phyloP scores from a whole-genome alignment of 2,797 vertebrate genomes.

The Epinephelus awoara region DNA sequence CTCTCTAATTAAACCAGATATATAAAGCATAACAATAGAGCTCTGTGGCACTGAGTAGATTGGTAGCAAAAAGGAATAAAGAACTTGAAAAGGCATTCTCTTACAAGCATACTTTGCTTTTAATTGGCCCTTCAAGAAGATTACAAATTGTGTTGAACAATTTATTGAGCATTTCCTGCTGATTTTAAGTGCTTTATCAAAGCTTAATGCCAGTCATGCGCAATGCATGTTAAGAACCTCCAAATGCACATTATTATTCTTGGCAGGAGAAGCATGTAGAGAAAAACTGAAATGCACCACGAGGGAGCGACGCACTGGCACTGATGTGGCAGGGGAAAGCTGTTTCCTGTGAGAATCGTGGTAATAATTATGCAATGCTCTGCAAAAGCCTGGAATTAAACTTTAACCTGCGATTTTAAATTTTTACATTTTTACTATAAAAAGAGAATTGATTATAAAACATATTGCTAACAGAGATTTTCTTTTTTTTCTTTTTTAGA shows the following conservation, averaged over 20 bases:
- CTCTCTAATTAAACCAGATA: not conserved
- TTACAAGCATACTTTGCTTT: slow-evolving; percentile 12
- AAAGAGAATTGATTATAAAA: too few relatives aligned
- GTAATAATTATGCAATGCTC: not conserved
- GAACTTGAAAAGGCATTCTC: not conserved
- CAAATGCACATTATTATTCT: slow-evolving; percentile 17
- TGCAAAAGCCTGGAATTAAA: slow-evolving; percentile 5
- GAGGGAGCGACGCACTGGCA: slow-evolving; percentile 4
- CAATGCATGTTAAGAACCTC: slow-evolving; percentile 5
- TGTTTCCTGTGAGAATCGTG: not conserved
- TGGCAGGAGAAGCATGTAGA: not conserved
- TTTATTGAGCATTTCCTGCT: not conserved
- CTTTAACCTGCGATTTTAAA: not conserved
- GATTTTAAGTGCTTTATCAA: slow-evolving; percentile 21
- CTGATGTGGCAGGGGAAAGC: slow-evolving; percentile 4
- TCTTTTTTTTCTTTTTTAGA: too few relatives aligned
- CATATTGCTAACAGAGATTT: too few relatives aligned
- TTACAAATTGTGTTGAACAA: slow-evolving; percentile 11
- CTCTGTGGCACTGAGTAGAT: not conserved
- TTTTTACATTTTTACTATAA: not conserved
- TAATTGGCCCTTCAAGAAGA: slow-evolving; percentile 9
- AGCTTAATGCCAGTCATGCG: slow-evolving; percentile 7
- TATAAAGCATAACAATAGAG: slow-evolving; percentile 5
- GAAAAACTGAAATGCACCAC: slow-evolving; percentile 15
- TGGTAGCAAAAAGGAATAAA: slow-evolving; percentile 23